Evolutionary conservation across 1,140 invertebrate genomes (phyloP).

Genomic region (Arion vulgaris): DNA sequence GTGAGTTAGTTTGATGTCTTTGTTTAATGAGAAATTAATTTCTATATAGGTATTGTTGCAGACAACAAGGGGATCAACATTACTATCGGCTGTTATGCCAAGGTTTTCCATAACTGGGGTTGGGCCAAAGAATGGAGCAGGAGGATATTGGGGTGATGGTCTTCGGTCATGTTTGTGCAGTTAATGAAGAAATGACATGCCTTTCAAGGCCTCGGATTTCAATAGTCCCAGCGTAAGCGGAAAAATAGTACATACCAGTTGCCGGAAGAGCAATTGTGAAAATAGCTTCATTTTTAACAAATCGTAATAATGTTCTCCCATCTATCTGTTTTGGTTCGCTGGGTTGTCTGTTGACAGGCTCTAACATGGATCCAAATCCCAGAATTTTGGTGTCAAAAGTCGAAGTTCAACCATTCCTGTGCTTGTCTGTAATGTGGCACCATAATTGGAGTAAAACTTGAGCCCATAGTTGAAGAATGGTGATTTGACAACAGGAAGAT

Average conservation of each 20-base stretch:
- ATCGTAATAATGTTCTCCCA: conserved; percentile 62
- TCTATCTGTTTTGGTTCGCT: conserved; percentile 54
- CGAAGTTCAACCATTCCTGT: conserved; percentile 68
- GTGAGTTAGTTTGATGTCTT: conserved; percentile 66
- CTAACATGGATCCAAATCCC: conserved; percentile 63
- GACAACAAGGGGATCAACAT: conserved; percentile 64
- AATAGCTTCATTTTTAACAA: conserved; percentile 67
- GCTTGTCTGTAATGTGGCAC: conserved; percentile 61
- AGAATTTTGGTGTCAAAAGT: conserved; percentile 63
- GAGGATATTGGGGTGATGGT: conserved; percentile 62
- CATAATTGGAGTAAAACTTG: conserved; percentile 64
- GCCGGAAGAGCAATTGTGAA: conserved; percentile 65
- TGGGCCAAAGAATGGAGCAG: conserved; percentile 67
- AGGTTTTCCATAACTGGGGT: conserved; percentile 66
- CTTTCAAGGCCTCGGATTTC: conserved; percentile 69
- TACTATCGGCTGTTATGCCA: conserved; percentile 58
- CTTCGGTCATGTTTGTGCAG: conserved; percentile 57
- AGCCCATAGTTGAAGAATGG: conserved; percentile 70
- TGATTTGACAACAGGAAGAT: conserved; percentile 72
- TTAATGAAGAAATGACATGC: conserved; percentile 67
- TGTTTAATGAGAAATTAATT: conserved; percentile 61
- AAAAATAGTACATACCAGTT: conserved; percentile 67
- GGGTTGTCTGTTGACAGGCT: conserved; percentile 60
- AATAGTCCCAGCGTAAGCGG: conserved; percentile 68
- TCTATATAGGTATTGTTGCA: conserved; percentile 62